Evolutionary conservation across 2,888 invertebrate species (phyloP), one percentile per base, ranked within the genome.

Genomic region (Drosophila anceps): DNA sequence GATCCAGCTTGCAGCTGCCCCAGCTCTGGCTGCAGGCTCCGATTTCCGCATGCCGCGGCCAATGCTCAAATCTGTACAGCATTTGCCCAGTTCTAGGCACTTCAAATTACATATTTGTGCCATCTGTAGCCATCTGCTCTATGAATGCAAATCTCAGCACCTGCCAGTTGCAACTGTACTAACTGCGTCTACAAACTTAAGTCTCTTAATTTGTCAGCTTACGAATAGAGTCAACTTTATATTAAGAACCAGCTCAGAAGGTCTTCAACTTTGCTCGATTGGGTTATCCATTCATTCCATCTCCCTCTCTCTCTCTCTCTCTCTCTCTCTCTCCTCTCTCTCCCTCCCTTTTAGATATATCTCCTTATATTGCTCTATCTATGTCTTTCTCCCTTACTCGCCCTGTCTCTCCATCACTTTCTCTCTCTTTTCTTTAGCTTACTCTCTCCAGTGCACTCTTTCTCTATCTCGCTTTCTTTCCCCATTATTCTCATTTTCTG

Each of bases 1-100:
- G 54, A 35, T 65, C 50, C 77, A 27, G 29, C 69, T 35, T 60
- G 74, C 74, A 69, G 71, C 69, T 60, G 63, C 61, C 33, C 29
- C 58, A 53, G 48, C 44, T 46, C 37, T 54, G 78, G 59, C 79
- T 69, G 51, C 55, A 57, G 80, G 77, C 81, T 63, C 60, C 69
- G 81, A 85, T 83, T 83, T 83, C 83, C 88, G 88, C 83, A 83
- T 88, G 67, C 81, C 77, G 53, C n/a, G 4, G 37, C 60, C 24
- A 37, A 68, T 64, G 61, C 58, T 65, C 54, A 51, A 59, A 62
- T 77, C 53, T 48, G 57, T 27, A 27, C 73, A 27, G 68, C 68
- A 73, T 73, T 77, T 64, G 44, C 35, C 29, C 69, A 55, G 46
- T 58, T 64, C 24, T 44, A 41, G 57, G 41, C 43, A 61, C 39